Percentiles rank a stretch among this genome's conserved stretches.
Conservation (phyloP, 2,113 vertebrate species). For the Mastomys natalensis region DNA sequence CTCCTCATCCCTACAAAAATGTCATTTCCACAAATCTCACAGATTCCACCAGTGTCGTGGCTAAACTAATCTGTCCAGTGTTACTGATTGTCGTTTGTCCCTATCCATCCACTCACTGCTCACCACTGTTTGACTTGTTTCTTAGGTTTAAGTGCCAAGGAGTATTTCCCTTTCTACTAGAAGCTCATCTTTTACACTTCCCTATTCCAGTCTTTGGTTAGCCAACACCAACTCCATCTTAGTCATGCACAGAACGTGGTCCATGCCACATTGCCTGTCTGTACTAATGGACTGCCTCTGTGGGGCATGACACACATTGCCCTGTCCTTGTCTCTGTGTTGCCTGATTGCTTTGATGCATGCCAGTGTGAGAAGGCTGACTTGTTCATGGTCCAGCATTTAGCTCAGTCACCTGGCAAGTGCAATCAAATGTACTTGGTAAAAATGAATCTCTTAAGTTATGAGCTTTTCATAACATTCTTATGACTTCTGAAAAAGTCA, state of each 20-base stretch:
- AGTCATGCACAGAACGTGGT: not conserved
- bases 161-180: not conserved
- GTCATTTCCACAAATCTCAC: not conserved
- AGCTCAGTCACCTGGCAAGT: not conserved
- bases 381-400: not conserved
- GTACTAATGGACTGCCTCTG: not conserved
- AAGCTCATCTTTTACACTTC: not conserved
- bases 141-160: not conserved
- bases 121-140: not conserved
- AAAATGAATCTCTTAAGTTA: not conserved
- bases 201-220: not conserved
- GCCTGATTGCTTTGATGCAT: not conserved
- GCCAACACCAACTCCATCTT: not conserved
- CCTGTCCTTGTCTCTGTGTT: not conserved
- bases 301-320: rapidly evolving
- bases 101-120: not conserved
- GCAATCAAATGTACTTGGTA: not conserved
- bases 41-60: not conserved
- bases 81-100: not conserved
- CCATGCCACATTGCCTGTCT: not conserved
- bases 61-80: not conserved
- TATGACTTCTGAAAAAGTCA: conserved; percentile 3
- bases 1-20: not conserved
- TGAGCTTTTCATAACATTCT: not conserved
- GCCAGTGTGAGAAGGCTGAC: not conserved